Conservation (phyloP, 2,797 vertebrate species). For the Tiaroga cobitis region DNA sequence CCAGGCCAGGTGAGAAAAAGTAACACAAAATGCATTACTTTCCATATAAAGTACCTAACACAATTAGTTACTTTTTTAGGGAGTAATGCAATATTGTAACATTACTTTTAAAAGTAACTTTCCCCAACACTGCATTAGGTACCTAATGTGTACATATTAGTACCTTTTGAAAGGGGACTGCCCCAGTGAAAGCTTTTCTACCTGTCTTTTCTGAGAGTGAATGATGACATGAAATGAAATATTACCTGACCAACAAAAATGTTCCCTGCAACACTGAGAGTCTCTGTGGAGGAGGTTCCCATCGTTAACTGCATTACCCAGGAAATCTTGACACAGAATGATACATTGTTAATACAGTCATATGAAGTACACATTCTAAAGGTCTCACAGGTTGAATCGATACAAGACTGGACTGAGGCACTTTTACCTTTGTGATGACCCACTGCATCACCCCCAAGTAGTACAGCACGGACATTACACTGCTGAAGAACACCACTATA, state of each 20-base stretch:
- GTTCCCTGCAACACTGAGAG: slow-evolving; percentile 94
- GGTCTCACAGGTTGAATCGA: neutral
- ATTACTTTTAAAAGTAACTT: neutral
- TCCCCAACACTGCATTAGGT: neutral
- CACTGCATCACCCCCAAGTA: slow-evolving; percentile 93
- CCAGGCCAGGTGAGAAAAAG: neutral
- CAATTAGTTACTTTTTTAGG: neutral
- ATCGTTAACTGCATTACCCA: slow-evolving; percentile 93
- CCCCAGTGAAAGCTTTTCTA: neutral
- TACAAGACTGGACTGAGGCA: neutral
- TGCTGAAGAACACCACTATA: slow-evolving; percentile 96
- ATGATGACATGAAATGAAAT: neutral
- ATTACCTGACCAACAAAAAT: slow-evolving; percentile 96
- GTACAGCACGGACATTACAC: slow-evolving; percentile 94
- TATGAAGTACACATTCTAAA: slow-evolving; percentile 19
- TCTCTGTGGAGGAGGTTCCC: slow-evolving; percentile 91
- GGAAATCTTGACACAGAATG: slow-evolving; percentile 83
- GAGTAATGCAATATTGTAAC: neutral
- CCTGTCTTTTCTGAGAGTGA: neutral
- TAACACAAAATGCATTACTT: neutral
- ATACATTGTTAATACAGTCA: slow-evolving; percentile 24
- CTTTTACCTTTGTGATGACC: slow-evolving; percentile 91
- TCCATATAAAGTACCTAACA: neutral
- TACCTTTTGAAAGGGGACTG: neutral
- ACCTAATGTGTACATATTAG: neutral